Base-by-base conservation (phyloP, 2,888 invertebrate species). In the Furcula furcula region DNA sequence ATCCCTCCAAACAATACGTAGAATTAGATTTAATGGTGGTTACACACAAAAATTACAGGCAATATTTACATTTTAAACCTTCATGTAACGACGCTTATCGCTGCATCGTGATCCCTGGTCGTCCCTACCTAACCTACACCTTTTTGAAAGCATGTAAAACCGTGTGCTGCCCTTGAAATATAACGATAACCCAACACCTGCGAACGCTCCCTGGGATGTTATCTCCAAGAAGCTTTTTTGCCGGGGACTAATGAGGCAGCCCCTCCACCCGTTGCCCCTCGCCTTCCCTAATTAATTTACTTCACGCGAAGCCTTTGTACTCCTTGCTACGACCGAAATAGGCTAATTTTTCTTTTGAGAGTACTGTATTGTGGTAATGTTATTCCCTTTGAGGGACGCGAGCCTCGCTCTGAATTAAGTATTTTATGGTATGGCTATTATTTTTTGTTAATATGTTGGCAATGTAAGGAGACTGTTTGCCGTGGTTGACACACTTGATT, bases 151-250 rank as follows among this genome's bases (percentile, higher is more conserved):
- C 23, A 23, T n/a, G 23, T 23, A 23, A 23, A 7, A n/a, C 13
- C 21, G 21, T 21, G 10, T 21, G n/a, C n/a, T 23, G 23, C 12
- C 23, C 12, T 23, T 7, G 10, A 12, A 23, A 7, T 12, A 12
- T 7, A 7, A 23, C 23, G 12, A 7, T 16, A 16, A 3, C 16
- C 12, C 23, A 12, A 23, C 23, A 23, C 23, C 23, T 23, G 23
- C 11, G 5, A 23, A 12, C 22, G 6, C 18, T 29, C 36, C 34
- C 35, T 41, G 40, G 40, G 42, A 40, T 45, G 45, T 49, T 47
- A 47, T 49, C 46, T 46, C 28, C 18, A 18, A 23, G 29, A 27
- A 21, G 36, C 28, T 45, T 48, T 49, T 49, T 52, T 49, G 43
- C 34, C 27, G 15, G 21, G 29, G 33, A 31, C 50, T 55, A 51